Evolutionary conservation across 2,888 invertebrate species (phyloP), one percentile per base, ranked within the genome.

Genomic region (Neuroscelio doddi): DNA sequence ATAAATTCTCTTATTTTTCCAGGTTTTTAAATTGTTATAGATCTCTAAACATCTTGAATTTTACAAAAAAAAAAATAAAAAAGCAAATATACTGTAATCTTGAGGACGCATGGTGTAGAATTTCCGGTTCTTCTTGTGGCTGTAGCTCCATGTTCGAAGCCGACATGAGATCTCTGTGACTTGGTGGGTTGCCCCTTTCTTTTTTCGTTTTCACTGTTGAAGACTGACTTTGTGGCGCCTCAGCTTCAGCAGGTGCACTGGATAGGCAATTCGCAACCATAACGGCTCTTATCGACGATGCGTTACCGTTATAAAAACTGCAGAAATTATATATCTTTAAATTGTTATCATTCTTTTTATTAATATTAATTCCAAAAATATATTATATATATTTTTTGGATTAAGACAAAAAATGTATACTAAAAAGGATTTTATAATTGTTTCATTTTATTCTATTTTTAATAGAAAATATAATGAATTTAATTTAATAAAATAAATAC

Each of bases 291-390:
- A 94, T 90, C 0, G 93, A 92, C 73, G 93, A 92, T 1, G 93
- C 93, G 84, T 93, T 93, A 15, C 89, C 87, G 82, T 94, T 94
- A 80, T 92, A 92, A 82, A 95, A 94, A n/a, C 68, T 69, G 17
- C 1, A 52, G 38, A 47, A 27, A 36, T 61, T 21, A n/a, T 32
- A 24, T 29, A 32, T 12, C 30, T 50, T 45, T 42, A 14, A 36
- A 36, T 10, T 12, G 14, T 26, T 26, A 26, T 7, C 7, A 26
- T 26, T 26, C 26, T 26, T 7, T 41, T 34, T 26, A 32, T 24
- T n/a, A n/a, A n/a, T n/a, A n/a, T n/a, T n/a, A n/a, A n/a, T n/a
- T n/a, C n/a, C n/a, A n/a, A n/a, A n/a, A n/a, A n/a, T n/a, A n/a
- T n/a, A n/a, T n/a, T n/a, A n/a, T n/a, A n/a, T n/a, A n/a, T n/a